A percentile compares a stretch with the other conserved stretches of the same genome.
phyloP scores from a whole-genome alignment of 2,888 invertebrate genomes.

The Lochmaea crataegi region DNA sequence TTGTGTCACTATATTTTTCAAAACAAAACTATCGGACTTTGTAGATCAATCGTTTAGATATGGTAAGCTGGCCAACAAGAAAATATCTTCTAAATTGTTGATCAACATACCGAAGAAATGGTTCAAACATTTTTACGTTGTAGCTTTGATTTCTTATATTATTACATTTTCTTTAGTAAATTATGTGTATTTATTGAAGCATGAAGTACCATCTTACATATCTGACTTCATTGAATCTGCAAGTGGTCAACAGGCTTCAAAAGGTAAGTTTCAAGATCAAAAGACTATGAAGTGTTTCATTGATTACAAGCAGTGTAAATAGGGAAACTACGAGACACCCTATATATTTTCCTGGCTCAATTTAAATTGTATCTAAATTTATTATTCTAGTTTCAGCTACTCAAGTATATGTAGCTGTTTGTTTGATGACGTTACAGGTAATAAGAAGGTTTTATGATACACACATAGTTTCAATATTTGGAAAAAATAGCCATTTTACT shows the following conservation, averaged over 20 bases:
- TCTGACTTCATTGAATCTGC: no score
- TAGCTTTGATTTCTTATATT: slow-evolving; percentile 72
- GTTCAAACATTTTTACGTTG: slow-evolving; percentile 84
- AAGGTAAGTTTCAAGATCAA: no score
- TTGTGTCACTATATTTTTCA: no score
- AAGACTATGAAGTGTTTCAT: no score
- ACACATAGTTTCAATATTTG: slow-evolving; percentile 82
- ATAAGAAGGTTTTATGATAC: slow-evolving; percentile 84
- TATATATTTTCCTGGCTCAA: no score
- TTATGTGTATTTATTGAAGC: slow-evolving; percentile 66
- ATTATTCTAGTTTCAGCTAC: slow-evolving; percentile 69
- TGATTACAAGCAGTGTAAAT: no score
- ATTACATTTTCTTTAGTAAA: slow-evolving; percentile 66
- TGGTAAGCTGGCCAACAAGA: slow-evolving; percentile 68
- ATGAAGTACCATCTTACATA: slow-evolving; percentile 67
- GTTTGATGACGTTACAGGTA: slow-evolving; percentile 77
- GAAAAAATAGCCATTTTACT: slow-evolving; percentile 81
- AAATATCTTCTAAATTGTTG: slow-evolving; percentile 52
- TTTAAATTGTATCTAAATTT: no score
- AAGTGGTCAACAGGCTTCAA: no score
- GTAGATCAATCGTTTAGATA: slow-evolving; percentile 76
- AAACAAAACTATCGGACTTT: slow-evolving; percentile 70
- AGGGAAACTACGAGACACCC: no score
- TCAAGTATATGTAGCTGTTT: slow-evolving; percentile 71
- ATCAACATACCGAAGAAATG: slow-evolving; percentile 82